Percentiles rank a stretch among this genome's conserved stretches.
These are phyloP conservation scores for Ascaphus truei DNA, from an alignment of 2,113 vertebrate species.

Conservation along the genomic window DNA sequence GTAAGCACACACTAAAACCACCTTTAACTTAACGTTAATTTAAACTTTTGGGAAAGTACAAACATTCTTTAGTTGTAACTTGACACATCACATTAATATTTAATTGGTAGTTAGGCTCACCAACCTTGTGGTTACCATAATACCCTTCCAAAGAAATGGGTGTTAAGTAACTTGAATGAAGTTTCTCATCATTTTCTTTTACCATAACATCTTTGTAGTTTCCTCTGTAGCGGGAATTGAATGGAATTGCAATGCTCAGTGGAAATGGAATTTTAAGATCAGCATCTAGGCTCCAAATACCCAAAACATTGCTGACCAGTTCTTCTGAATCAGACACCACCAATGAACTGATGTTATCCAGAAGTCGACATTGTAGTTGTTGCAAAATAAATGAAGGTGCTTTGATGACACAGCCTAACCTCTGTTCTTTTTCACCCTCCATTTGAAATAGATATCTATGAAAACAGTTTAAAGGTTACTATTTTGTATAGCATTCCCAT, in stretches of 20 bases:
- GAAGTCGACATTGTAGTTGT: slow-evolving; percentile 55
- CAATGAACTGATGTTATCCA: slow-evolving; percentile 62
- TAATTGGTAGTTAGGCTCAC: slow-evolving; percentile 35
- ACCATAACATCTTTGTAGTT: slow-evolving; percentile 74
- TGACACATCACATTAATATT: too few species aligned
- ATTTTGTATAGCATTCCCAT: too few species aligned
- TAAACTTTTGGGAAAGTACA: not conserved
- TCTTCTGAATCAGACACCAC: slow-evolving; percentile 74
- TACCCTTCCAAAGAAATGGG: slow-evolving; percentile 59
- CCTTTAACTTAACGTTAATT: not conserved
- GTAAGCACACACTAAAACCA: too few species aligned
- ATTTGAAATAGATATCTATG: slow-evolving; percentile 54
- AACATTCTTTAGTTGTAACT: not conserved
- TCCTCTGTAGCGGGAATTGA: slow-evolving; percentile 61
- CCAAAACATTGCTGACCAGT: slow-evolving; percentile 75
- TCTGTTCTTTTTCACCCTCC: slow-evolving; percentile 11
- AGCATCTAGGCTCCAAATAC: slow-evolving; percentile 43
- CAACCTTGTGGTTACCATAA: slow-evolving; percentile 62
- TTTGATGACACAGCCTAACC: slow-evolving; percentile 62
- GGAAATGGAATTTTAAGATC: slow-evolving; percentile 59
- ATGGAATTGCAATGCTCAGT: slow-evolving; percentile 68
- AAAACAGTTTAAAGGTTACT: not conserved
- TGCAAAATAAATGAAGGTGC: slow-evolving; percentile 51
- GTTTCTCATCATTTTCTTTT: slow-evolving; percentile 67
- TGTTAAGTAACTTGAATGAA: slow-evolving; percentile 56